Conservation (phyloP, 2,797 vertebrate species). For the Phaenicophaeus curvirostris region DNA sequence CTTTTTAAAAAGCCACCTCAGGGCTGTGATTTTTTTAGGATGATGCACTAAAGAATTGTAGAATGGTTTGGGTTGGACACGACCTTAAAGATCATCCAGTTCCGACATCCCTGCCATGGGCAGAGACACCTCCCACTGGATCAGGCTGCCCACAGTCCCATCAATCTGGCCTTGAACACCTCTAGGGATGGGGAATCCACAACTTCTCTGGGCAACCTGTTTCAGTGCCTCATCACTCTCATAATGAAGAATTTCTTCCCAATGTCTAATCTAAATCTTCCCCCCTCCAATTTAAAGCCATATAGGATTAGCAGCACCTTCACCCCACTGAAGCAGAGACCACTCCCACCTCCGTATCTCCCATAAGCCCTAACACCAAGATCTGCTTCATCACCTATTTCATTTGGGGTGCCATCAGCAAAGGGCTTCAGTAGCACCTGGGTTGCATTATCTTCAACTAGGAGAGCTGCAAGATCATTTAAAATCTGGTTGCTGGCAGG, state of each 20-base stretch:
- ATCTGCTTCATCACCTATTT: not conserved
- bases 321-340: fast-evolving
- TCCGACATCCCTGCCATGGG: too few relatives aligned
- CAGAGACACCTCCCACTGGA: too few relatives aligned
- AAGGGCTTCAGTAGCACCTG: not conserved
- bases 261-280: too few relatives aligned
- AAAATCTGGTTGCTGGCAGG: not conserved
- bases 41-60: not conserved
- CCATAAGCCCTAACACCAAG: fast-evolving
- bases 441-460: not conserved
- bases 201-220: too few relatives aligned
- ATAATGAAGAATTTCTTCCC: too few relatives aligned
- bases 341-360: fast-evolving
- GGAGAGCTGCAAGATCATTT: not conserved
- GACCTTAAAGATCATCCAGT: too few relatives aligned
- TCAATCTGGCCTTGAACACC: too few relatives aligned
- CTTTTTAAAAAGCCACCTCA: not conserved
- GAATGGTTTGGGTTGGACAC: too few relatives aligned
- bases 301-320: not conserved
- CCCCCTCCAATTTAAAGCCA: too few relatives aligned
- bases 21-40: not conserved
- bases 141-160: too few relatives aligned
- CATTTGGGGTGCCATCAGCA: fast-evolving
- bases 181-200: too few relatives aligned
- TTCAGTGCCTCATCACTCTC: too few relatives aligned